Base-by-base conservation (phyloP, 2,113 vertebrate genomes). In the Osmerus mordax region DNA sequence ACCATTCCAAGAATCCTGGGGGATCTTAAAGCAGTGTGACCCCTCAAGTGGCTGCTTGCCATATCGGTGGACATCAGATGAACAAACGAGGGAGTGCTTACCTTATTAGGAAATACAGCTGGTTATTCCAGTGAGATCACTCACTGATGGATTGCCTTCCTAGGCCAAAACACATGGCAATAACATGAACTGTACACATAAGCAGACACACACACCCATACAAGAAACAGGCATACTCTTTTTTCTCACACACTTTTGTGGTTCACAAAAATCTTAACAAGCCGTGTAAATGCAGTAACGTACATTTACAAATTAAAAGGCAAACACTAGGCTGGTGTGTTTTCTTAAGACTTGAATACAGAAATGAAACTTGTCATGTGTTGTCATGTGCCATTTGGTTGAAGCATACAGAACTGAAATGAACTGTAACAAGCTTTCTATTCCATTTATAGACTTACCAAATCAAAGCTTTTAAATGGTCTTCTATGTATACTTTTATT, bases 91-190 rank as follows among this genome's bases (percentile, higher is more conserved):
- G 90, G 84, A 94, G 93, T 73, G 82, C 83, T 93, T 90, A 71
- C 95, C 94, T 95, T 96, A 92, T 95, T 93, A 94, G 95, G 95
- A 89, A 84, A 94, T 89, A 79, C 78, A 82, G 87, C 83, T 88
- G 93, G 92, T 91, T 87, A 88, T 88, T 78, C 87, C 84, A 87
- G 84, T 87, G 91, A 94, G 90, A 89, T 95, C 91, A 91, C 74
- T 86, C 65, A 90, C 84, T 89, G 90, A 90, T 85, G 71, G 82
- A 75, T 85, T 90, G 70, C 86, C 84, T 89, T 87, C 79, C 69
- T 74, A 88, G 81, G 82, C 80, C 81, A 90, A 84, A 84, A 84
- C 83, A 84, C 80, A 84, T 83, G 82, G 73, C 72, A 81, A 78
- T 64, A 73, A 75, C 75, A 66, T 72, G 29, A 73, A 23, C 21